These are phyloP conservation scores for Lepidocolaptes lacrymiger DNA, from an alignment of 2,797 vertebrate genomes.

Conservation along the genomic window DNA sequence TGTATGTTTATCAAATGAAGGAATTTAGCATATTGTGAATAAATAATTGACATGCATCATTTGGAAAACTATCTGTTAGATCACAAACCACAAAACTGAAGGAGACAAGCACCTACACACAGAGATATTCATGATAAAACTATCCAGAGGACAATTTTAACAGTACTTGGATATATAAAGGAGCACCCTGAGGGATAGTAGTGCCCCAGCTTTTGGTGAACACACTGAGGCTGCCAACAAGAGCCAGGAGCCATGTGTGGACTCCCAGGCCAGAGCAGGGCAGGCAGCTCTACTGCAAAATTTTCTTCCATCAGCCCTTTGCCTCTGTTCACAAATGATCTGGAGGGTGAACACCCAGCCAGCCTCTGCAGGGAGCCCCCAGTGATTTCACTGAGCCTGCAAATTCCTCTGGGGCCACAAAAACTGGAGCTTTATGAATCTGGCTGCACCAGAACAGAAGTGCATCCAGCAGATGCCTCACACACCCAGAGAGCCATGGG, in stretches of 20 bases:
- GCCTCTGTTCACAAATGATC: not conserved
- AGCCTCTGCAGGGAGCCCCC: conserved; percentile 5
- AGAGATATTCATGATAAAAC: not conserved
- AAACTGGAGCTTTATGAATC: not conserved
- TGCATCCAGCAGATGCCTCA: rapidly evolving
- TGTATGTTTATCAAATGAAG: not conserved
- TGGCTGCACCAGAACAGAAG: rapidly evolving
- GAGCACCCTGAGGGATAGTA: not conserved
- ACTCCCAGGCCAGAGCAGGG: not conserved
- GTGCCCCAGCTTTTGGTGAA: not conserved
- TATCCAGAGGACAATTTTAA: not conserved
- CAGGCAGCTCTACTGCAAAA: not conserved
- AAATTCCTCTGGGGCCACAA: not conserved
- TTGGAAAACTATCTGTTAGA: not conserved
- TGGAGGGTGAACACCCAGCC: not conserved
- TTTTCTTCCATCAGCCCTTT: not conserved
- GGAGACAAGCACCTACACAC: not conserved
- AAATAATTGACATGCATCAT: not conserved
- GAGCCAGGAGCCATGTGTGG: not conserved
- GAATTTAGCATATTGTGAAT: not conserved
- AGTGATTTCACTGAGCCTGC: conserved; percentile 17
- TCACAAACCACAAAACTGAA: not conserved
- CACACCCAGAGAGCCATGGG: rapidly evolving
- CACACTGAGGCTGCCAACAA: not conserved
- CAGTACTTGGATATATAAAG: not conserved